phyloP scores from a whole-genome alignment of 1,140 invertebrate genomes.

The Aporrectodea caliginosa region DNA sequence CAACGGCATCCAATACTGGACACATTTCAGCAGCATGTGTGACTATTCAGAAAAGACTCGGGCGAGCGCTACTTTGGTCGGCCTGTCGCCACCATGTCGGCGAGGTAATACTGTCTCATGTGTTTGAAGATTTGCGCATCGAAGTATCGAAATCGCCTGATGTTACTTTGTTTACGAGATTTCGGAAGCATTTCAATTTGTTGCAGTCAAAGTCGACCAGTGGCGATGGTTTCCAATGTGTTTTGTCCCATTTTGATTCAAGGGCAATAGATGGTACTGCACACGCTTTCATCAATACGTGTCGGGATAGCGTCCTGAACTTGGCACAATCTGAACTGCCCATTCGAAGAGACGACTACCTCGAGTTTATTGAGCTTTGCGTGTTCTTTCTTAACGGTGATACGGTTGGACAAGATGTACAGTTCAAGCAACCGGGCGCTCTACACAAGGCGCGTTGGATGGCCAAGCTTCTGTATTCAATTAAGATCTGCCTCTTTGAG shows the following conservation, averaged over 20 bases:
- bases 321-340: not conserved
- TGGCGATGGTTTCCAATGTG: not conserved
- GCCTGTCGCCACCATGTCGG: conserved; percentile 15
- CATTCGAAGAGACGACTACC: not conserved
- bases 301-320: not conserved
- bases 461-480: not conserved
- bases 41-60: not conserved
- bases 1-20: conserved; percentile 17
- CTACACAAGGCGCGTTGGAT: conserved; percentile 6
- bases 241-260: not conserved
- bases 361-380: not conserved
- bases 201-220: not conserved
- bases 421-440: not conserved
- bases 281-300: not conserved
- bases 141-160: conserved; percentile 14
- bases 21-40: conserved; percentile 6
- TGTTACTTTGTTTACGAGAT: not conserved
- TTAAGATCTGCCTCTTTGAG: not conserved
- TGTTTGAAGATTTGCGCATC: not conserved
- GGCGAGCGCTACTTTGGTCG: conserved; percentile 11
- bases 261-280: not conserved
- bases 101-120: conserved; percentile 12
- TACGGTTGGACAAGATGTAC: not conserved
- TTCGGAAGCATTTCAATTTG: not conserved
- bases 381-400: not conserved